Percentiles rank a stretch among this genome's conserved stretches.
Evolutionary conservation across 2,888 invertebrate genomes (phyloP).

Genomic region (Sipha maydis): DNA sequence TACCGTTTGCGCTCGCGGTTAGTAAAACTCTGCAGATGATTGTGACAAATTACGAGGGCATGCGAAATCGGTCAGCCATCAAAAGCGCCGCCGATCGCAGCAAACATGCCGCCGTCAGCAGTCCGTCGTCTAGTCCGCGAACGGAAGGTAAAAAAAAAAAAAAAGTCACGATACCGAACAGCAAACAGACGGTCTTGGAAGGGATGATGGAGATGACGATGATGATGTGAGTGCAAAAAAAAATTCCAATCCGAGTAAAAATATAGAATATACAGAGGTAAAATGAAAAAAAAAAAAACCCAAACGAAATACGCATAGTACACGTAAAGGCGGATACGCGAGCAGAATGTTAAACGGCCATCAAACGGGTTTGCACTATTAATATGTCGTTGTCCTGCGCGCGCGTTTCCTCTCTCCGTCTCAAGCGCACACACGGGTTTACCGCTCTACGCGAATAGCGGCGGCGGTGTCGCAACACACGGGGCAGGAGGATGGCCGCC

Average conservation of each 20-base stretch:
- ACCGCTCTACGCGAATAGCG: neutral
- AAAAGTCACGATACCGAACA: neutral
- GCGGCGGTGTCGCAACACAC: neutral
- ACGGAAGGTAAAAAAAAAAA: slow-evolving; percentile 14
- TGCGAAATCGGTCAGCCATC: slow-evolving; percentile 52
- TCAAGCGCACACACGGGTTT: neutral
- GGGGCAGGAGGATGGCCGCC: slow-evolving; percentile 32
- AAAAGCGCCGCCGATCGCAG: slow-evolving; percentile 49
- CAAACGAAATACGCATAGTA: neutral
- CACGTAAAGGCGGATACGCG: slow-evolving; percentile 41
- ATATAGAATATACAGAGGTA: slow-evolving; percentile 17
- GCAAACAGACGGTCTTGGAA: slow-evolving; percentile 1
- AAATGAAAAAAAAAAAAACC: slow-evolving; percentile 21
- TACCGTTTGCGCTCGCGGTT: neutral
- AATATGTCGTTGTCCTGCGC: slow-evolving; percentile 36
- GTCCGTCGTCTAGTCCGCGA: slow-evolving; percentile 12
- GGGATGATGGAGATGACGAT: neutral
- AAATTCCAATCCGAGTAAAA: slow-evolving; percentile 44
- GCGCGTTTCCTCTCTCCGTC: neutral
- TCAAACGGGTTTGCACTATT: slow-evolving; percentile 59
- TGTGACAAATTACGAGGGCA: slow-evolving; percentile 60
- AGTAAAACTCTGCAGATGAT: slow-evolving; percentile 41
- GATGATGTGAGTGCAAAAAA: slow-evolving; percentile 1
- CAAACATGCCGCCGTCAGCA: slow-evolving; percentile 26
- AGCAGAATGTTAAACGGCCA: slow-evolving; percentile 61